Conservation (phyloP, 1,140 invertebrate genomes). For the Neomicropteryx cornuta region DNA sequence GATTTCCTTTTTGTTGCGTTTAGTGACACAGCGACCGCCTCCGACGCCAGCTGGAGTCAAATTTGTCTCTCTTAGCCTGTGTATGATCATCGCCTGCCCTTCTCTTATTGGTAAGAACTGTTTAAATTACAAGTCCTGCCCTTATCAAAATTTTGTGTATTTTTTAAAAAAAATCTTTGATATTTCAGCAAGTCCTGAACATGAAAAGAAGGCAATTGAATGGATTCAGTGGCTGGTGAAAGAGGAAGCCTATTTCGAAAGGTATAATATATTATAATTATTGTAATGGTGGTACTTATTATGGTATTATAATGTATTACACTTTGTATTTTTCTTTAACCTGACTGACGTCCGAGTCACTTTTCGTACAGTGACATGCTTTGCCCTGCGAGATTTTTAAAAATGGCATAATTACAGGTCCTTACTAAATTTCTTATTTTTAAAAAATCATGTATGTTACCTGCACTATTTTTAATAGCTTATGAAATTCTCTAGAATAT, state of each 20-base stretch:
- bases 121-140: too few relatives aligned
- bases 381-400: too few relatives aligned
- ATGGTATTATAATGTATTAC: neutral
- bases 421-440: too few relatives aligned
- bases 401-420: too few relatives aligned
- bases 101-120: slow-evolving; percentile 57
- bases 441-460: too few relatives aligned
- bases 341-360: too few relatives aligned
- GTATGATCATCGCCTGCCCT: slow-evolving; percentile 91
- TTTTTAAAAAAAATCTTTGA: too few relatives aligned
- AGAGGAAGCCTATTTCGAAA: slow-evolving; percentile 79
- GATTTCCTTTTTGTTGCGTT: slow-evolving; percentile 66
- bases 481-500: too few relatives aligned
- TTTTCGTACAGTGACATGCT: too few relatives aligned
- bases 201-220: slow-evolving; percentile 83
- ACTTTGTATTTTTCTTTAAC: too few relatives aligned
- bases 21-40: slow-evolving; percentile 85
- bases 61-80: slow-evolving; percentile 87
- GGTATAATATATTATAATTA: slow-evolving; percentile 28
- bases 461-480: too few relatives aligned
- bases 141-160: too few relatives aligned
- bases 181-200: slow-evolving; percentile 47
- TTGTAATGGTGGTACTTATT: neutral
- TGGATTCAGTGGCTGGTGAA: slow-evolving; percentile 91
- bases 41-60: slow-evolving; percentile 79